These are phyloP conservation scores for Bugulina stolonifera DNA, from an alignment of 2,888 invertebrate species.

Conservation along the genomic window DNA sequence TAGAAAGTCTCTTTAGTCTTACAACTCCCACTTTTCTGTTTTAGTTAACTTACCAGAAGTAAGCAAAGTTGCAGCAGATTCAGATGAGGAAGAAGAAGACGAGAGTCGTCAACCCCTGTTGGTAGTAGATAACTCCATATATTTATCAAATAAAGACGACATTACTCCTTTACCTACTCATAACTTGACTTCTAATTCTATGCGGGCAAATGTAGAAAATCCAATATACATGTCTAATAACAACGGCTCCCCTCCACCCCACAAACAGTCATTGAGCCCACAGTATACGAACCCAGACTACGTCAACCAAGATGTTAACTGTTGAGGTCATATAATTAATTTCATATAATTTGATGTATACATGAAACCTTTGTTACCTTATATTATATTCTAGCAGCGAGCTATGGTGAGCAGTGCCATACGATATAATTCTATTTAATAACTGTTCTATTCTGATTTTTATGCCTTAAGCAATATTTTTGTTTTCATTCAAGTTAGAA, in stretches of 20 bases:
- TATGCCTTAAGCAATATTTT: no score
- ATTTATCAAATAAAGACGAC: constrained; percentile 12
- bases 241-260: not conserved
- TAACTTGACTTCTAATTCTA: not conserved
- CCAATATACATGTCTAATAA: constrained; percentile 23
- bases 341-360: no score
- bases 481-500: no score
- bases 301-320: constrained; percentile 8
- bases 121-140: constrained; percentile 22
- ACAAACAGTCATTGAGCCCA: not conserved
- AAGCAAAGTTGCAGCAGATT: not conserved
- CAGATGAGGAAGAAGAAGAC: not conserved
- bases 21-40: not conserved
- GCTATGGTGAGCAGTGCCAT: no score
- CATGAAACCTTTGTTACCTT: no score
- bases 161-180: not conserved
- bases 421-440: no score
- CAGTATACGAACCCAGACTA: not conserved
- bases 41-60: not conserved
- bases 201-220: not conserved
- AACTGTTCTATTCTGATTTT: no score
- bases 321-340: not conserved
- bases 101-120: not conserved
- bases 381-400: no score
- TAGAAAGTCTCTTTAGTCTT: no score